Conservation (phyloP, 2,888 invertebrate species). For the Esperia sulphurella region DNA sequence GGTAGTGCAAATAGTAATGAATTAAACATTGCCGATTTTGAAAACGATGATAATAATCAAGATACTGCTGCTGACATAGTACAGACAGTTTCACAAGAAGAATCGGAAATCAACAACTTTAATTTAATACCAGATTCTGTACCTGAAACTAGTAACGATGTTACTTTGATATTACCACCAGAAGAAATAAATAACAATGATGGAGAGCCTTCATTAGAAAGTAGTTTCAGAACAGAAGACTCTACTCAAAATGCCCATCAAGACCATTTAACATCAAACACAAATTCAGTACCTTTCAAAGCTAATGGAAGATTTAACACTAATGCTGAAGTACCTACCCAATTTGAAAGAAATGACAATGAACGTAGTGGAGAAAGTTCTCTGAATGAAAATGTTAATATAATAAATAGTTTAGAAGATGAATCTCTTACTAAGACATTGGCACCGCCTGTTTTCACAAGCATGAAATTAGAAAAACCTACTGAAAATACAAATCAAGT, state of each 20-base stretch:
- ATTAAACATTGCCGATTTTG: conserved; percentile 1
- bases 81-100: background rate
- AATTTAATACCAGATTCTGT: background rate
- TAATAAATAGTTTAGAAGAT: too few relatives aligned
- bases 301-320: too few relatives aligned
- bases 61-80: conserved; percentile 1
- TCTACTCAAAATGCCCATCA: conserved; percentile 6
- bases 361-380: background rate
- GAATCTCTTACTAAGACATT: background rate
- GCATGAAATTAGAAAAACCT: conserved; percentile 2
- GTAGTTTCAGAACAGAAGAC: background rate
- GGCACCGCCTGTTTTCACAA: background rate
- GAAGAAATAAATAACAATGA: background rate
- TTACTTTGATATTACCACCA: background rate
- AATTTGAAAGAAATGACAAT: background rate
- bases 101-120: background rate
- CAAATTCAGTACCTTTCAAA: background rate
- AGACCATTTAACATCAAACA: background rate
- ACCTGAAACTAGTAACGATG: conserved; percentile 5
- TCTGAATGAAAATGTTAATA: background rate
- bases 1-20: background rate
- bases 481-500: conserved; percentile 13
- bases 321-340: background rate
- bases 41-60: background rate
- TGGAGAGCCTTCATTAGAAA: background rate